phyloP scores from a whole-genome alignment of 2,888 invertebrate genomes.

The Cheilosia vernalis region DNA sequence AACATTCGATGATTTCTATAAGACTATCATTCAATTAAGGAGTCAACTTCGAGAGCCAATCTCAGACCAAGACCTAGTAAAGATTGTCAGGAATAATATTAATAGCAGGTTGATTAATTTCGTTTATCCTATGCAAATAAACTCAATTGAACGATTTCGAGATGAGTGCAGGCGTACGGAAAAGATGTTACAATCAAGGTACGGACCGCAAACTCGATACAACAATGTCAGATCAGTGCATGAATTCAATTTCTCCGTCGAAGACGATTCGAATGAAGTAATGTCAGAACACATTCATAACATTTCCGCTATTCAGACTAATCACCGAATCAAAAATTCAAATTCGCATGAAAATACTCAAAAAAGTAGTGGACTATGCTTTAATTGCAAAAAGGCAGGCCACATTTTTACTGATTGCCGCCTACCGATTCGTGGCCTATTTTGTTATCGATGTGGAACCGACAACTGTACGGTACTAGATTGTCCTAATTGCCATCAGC shows the following conservation, averaged over 20 bases:
- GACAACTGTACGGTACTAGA: background rate
- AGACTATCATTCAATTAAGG: background rate
- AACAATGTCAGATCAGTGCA: background rate
- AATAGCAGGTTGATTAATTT: background rate
- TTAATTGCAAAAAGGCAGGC: conserved; percentile 3
- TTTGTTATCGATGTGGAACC: background rate
- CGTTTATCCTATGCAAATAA: conserved; percentile 2
- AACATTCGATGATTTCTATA: conserved; percentile 11
- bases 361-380: background rate
- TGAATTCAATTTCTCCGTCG: too few species aligned
- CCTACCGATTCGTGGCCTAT: background rate
- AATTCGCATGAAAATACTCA: background rate
- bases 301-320: too few species aligned
- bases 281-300: too few species aligned
- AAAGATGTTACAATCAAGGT: background rate
- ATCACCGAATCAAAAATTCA: too few species aligned
- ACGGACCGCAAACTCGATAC: background rate
- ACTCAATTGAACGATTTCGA: background rate
- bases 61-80: too few species aligned
- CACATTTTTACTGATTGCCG: background rate
- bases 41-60: too few species aligned
- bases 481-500: background rate
- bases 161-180: conserved; percentile 4
- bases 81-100: too few species aligned
- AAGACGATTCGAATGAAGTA: too few species aligned